Conservation (phyloP, 2,797 vertebrate species). For the Spinus pinus region DNA sequence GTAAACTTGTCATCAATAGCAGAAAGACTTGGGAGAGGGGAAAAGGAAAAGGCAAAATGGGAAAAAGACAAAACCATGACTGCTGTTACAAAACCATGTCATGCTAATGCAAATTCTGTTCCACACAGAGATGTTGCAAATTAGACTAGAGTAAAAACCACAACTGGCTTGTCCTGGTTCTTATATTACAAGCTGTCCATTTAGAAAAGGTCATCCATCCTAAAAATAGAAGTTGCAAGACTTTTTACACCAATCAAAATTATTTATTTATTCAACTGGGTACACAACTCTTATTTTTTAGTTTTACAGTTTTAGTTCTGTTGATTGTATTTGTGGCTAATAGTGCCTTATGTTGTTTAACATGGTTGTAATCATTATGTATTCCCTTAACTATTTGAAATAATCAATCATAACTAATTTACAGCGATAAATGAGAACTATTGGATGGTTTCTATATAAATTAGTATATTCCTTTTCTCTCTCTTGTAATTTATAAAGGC, state of each 20-base stretch:
- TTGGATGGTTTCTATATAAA: neutral
- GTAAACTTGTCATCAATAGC: neutral
- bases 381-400: neutral
- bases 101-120: neutral
- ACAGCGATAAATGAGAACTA: neutral
- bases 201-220: constrained; percentile 57
- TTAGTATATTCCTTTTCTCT: neutral
- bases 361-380: neutral
- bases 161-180: constrained; percentile 44
- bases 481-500: neutral
- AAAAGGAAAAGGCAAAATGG: neutral
- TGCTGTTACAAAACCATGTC: neutral
- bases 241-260: constrained; percentile 60
- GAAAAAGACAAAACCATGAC: neutral
- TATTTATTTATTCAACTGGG: neutral
- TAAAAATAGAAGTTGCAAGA: constrained; percentile 66
- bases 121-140: neutral
- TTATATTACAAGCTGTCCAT: constrained; percentile 52
- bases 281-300: constrained; percentile 40
- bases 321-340: neutral
- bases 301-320: neutral
- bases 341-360: neutral
- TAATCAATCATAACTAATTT: neutral
- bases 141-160: constrained; percentile 7
- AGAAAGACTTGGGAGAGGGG: neutral